Percentiles rank a stretch among this genome's conserved stretches.
Conservation (phyloP, 2,113 vertebrate species). For the Loxodonta africana region DNA sequence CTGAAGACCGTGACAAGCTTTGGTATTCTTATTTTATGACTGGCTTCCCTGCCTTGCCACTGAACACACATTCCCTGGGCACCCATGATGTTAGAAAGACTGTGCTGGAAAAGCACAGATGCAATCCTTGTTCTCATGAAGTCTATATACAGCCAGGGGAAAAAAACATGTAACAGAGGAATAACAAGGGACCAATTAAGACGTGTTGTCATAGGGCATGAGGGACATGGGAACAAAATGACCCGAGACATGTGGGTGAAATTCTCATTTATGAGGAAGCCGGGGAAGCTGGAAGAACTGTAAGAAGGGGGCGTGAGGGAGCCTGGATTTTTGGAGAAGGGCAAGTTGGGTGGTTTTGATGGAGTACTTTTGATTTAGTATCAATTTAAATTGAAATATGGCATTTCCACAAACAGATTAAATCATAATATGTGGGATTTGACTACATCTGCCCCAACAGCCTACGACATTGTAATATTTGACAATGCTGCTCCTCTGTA, state of each 20-base stretch:
- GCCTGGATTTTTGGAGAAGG: neutral
- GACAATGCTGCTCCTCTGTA: neutral
- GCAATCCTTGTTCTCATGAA: too few relatives aligned
- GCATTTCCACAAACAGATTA: neutral
- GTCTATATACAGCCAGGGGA: neutral
- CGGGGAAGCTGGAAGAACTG: neutral
- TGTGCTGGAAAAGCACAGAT: neutral
- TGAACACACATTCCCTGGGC: neutral
- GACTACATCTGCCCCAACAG: neutral
- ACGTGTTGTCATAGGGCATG: rapidly evolving
- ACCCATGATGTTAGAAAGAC: too few relatives aligned
- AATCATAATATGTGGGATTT: neutral
- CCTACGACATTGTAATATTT: neutral
- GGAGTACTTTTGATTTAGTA: neutral
- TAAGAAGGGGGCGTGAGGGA: neutral
- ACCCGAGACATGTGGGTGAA: neutral
- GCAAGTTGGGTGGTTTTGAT: neutral
- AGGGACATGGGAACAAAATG: neutral
- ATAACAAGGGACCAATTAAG: neutral
- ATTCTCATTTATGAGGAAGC: neutral
- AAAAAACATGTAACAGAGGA: neutral
- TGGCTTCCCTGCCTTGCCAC: neutral
- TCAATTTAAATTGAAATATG: neutral
- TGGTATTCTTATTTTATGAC: neutral
- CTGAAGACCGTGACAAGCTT: neutral